phyloP scores from a whole-genome alignment of 2,113 vertebrate genomes.

The Piprites chloris region DNA sequence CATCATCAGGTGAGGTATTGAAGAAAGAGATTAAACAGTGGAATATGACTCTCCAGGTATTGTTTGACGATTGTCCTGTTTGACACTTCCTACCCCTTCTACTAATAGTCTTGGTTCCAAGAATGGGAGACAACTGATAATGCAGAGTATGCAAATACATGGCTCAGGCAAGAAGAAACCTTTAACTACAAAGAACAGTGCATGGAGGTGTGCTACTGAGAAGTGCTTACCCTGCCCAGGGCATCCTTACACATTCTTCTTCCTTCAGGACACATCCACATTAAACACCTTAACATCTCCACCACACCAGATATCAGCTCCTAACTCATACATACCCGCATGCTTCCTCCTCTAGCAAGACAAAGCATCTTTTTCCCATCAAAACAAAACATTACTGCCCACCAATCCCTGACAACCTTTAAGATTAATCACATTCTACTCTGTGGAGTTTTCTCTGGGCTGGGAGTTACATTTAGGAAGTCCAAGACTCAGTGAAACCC shows the following conservation, averaged over 20 bases:
- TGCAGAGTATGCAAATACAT: neutral
- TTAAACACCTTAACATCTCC: neutral
- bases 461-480: neutral
- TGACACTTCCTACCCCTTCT: neutral
- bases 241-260: neutral
- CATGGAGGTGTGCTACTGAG: neutral
- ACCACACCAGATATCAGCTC: neutral
- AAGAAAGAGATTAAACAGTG: neutral
- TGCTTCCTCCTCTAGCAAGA: neutral
- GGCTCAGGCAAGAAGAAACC: neutral
- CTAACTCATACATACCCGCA: neutral
- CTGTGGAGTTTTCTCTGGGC: neutral
- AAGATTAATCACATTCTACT: neutral
- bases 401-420: neutral
- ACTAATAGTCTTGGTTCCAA: neutral
- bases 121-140: neutral
- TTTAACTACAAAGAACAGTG: neutral
- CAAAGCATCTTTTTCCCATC: neutral
- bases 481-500: neutral
- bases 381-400: neutral
- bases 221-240: neutral
- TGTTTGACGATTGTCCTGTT: neutral
- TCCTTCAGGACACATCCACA: neutral
- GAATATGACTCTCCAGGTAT: neutral
- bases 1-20: neutral